A percentile compares a stretch with the other conserved stretches of the same genome.
Conservation (phyloP, 2,113 vertebrate species). For the Delphinapterus leucas region DNA sequence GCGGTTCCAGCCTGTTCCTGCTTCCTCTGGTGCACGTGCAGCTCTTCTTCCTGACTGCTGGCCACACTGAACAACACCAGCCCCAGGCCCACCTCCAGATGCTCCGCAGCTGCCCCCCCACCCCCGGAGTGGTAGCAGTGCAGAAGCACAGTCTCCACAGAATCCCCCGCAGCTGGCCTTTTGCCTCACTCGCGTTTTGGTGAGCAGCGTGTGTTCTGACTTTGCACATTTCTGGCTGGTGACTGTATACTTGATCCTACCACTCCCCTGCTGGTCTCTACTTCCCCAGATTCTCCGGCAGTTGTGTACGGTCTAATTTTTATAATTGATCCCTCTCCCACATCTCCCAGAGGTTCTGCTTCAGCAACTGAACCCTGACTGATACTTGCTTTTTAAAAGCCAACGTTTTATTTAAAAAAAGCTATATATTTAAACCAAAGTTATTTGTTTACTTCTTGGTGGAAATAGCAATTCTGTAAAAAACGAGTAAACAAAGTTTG, state of each 20-base stretch:
- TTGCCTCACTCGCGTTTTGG: too few species aligned
- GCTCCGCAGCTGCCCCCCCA: too few species aligned
- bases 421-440: not conserved
- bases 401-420: not conserved
- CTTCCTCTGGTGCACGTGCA: not conserved
- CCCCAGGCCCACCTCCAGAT: fast-evolving
- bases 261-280: too few species aligned
- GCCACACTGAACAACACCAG: fast-evolving
- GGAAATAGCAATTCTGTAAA: not conserved
- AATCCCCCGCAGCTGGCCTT: fast-evolving
- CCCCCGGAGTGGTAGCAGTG: fast-evolving
- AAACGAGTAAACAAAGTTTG: not conserved
- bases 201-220: not conserved
- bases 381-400: not conserved
- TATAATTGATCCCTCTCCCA: not conserved
- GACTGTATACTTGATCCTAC: not conserved
- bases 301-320: not conserved
- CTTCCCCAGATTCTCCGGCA: not conserved
- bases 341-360: not conserved
- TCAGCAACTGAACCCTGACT: not conserved
- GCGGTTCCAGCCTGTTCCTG: not conserved
- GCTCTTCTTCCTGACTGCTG: not conserved
- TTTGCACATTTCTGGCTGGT: not conserved
- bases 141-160: not conserved
- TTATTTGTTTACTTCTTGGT: not conserved